Base-by-base conservation (phyloP, 64 coral and sea anemone species). In the Montipora sp. region DNA sequence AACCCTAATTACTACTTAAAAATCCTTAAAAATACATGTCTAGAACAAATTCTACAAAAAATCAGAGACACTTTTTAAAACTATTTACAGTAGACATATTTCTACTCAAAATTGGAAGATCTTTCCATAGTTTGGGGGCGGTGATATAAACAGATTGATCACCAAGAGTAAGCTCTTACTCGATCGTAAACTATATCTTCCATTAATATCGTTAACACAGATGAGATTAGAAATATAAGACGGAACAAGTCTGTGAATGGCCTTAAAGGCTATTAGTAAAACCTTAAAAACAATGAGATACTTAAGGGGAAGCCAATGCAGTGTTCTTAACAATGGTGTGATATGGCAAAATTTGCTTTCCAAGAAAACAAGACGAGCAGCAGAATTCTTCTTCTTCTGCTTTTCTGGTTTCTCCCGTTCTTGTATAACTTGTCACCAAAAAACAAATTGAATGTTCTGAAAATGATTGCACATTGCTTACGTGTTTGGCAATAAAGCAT, bases 291-390 rank as follows among this genome's bases (percentile, higher is more conserved):
- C 16, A 75, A 88, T 68, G 4, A 48, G 66, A 51, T 88, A 18
- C 45, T 49, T 57, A 15, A 88, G 1, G 8, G 85, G 85, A 16
- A 88, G 49, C 85, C 85, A 89, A 20, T 89, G 74, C 7, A 77
- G 51, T 5, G 47, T 21, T 73, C 19, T 47, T 47, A 16, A 16
- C 53, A 77, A 19, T 58, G 87, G 87, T 58, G 87, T 76, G n/a
- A 89, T 57, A 61, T 89, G 73, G 44, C 70, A 73, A 70, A 88
- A 88, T 55, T 88, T 88, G 18, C 43, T 73, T 22, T 49, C 70
- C n/a, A 51, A 8, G 71, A 75, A 88, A 7, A 88, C 57, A 47
- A 88, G 1, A 27, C 85, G 27, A 0, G 71, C 85, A 65, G 15
- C 77, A 0, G 77, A 47, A 46, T 46, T 79, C 24, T 79, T n/a